Percentiles rank a stretch among this genome's conserved stretches.
Conservation (phyloP, 2,797 vertebrate genomes). For the Mus spretus region DNA sequence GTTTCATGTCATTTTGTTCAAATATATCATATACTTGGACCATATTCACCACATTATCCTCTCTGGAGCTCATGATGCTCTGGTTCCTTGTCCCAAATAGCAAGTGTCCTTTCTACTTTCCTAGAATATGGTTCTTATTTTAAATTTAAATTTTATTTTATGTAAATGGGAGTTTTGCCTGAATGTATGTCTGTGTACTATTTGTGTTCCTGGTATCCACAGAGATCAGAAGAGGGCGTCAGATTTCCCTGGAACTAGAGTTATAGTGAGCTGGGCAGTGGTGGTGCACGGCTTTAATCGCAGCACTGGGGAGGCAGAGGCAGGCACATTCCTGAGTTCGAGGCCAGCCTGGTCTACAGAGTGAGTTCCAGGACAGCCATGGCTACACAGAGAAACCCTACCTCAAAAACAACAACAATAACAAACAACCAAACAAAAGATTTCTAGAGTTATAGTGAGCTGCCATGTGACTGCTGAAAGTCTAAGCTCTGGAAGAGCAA, state of each 20-base stretch:
- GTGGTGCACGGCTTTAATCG: no score
- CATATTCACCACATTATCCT: no score
- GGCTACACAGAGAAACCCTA: no score
- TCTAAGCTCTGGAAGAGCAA: background rate
- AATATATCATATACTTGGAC: background rate
- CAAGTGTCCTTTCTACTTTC: background rate
- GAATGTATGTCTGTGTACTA: background rate
- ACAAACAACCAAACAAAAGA: no score
- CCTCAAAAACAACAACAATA: no score
- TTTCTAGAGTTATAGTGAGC: background rate
- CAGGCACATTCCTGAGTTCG: no score
- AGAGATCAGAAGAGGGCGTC: background rate
- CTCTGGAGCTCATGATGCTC: background rate
- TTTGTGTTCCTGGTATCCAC: background rate
- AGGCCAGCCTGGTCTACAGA: no score
- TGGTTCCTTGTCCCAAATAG: background rate
- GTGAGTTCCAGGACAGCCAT: no score
- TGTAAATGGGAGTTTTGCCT: background rate
- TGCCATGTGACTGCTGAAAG: background rate
- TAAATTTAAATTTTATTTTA: background rate
- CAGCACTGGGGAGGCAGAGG: no score
- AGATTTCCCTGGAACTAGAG: background rate
- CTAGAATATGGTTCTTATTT: background rate
- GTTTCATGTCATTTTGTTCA: background rate
- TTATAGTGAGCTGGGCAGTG: background rate